Evolutionary conservation across 2,888 invertebrate genomes (phyloP), one percentile per base, ranked within the genome.

Genomic region (Antitype chi): DNA sequence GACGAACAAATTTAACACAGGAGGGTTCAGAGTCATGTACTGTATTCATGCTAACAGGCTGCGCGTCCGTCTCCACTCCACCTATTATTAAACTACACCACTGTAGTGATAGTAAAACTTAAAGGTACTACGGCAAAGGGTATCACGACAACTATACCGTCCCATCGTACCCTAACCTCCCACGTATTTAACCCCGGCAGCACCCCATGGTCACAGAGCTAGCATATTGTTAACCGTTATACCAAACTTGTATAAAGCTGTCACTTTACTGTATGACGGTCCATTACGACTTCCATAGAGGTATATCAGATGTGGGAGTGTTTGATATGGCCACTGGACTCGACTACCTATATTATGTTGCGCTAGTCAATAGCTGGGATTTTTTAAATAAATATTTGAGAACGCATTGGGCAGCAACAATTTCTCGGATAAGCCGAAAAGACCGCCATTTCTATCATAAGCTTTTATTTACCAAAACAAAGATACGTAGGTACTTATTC

Each of bases 171-270:
- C 47, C 47, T 47, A 43, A 81, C 43, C 43, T 63, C 7, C 28
- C 17, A 25, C 25, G n/a, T 71, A n/a, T 60, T 52, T 32, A 55
- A 53, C 59, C 57, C 68, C 70, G 57, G 75, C 66, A 85, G 47
- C 47, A 28, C 52, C 66, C 64, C 63, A n/a, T 38, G 60, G 68
- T 62, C 47, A 74, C 64, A 57, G 25, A 60, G 67, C 52, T 57
- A 25, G 23, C 28, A 57, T 85, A 70, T 63, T 76, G 66, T 71
- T 38, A 49, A 63, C 52, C n/a, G 62, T 23, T 49, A 15, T 80
- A 82, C 80, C 82, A 78, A 89, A 90, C 87, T 90, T 91, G 85
- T 86, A 53, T 73, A 76, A 70, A 84, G 79, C 84, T 83, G 82
- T 79, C 80, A 76, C 71, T 70, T 62, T 62, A 66, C 57, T 76